These are phyloP conservation scores for Chloromyia formosa DNA, from an alignment of 2,888 invertebrate genomes.

Conservation along the genomic window DNA sequence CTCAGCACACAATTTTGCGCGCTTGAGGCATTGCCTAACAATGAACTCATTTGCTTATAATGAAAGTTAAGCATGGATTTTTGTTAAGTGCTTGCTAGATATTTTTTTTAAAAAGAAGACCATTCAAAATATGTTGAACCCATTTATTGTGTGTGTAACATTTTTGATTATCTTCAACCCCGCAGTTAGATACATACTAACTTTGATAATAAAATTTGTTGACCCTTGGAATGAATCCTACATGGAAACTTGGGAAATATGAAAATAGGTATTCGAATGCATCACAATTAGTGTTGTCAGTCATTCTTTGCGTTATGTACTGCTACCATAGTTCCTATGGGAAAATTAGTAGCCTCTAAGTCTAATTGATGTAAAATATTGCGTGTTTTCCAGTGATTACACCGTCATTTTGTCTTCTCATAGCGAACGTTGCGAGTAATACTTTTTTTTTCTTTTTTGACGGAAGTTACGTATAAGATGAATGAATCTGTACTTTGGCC, in stretches of 20 bases:
- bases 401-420: not conserved
- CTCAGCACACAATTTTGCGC: slow-evolving; percentile 12
- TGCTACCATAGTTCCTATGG: not conserved
- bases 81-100: not conserved
- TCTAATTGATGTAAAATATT: slow-evolving; percentile 25
- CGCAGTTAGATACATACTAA: no score
- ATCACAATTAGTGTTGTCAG: no score
- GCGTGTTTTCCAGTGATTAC: slow-evolving; percentile 30
- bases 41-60: slow-evolving; percentile 38
- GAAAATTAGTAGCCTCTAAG: not conserved
- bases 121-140: not conserved
- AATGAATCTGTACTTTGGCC: not conserved
- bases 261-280: no score
- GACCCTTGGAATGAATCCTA: no score
- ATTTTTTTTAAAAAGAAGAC: not conserved
- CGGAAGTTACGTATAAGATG: slow-evolving; percentile 12
- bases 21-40: slow-evolving; percentile 33
- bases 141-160: no score
- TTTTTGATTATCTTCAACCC: no score
- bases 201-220: no score
- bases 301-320: no score
- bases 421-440: no score
- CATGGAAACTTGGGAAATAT: no score
- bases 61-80: slow-evolving; percentile 11
- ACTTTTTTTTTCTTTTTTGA: not conserved